These are phyloP conservation scores for Melopsittacus undulatus DNA, from an alignment of 2,797 vertebrate genomes.

Conservation along the genomic window DNA sequence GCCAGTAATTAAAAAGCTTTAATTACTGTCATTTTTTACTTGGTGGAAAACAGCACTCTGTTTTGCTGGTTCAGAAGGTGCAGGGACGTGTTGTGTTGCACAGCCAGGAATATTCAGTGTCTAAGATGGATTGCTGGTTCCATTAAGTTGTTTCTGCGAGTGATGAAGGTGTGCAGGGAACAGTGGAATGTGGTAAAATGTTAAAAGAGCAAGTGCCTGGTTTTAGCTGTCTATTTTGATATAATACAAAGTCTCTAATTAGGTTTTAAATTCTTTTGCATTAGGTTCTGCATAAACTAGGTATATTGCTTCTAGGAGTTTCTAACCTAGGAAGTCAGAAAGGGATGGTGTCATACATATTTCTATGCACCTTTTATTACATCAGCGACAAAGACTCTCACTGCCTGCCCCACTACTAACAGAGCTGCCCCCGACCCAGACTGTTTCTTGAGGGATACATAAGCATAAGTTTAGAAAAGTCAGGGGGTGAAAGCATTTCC, in stretches of 20 bases:
- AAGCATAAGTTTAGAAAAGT: too few species aligned
- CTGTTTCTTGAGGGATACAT: rapidly evolving
- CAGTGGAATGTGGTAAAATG: rapidly evolving
- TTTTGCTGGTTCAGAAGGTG: neutral
- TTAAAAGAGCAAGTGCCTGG: rapidly evolving
- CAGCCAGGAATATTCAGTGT: neutral
- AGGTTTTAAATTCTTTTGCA: neutral
- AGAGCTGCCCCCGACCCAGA: neutral
- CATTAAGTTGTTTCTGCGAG: neutral
- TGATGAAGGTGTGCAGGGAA: neutral
- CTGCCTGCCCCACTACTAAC: neutral
- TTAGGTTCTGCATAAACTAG: neutral
- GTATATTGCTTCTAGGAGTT: neutral
- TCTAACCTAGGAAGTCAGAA: neutral
- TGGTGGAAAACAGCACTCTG: neutral
- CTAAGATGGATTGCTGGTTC: neutral
- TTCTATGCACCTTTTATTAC: neutral
- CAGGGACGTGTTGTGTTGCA: rapidly evolving
- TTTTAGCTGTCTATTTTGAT: neutral
- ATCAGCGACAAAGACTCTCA: too few species aligned
- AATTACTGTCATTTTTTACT: neutral
- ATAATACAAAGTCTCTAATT: neutral
- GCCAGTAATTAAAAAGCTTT: neutral
- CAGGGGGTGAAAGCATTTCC: too few species aligned
- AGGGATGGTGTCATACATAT: neutral